Percentiles rank a stretch among this genome's conserved stretches.
phyloP scores from a whole-genome alignment of 2,888 invertebrate genomes.

The Campoplex nolae region DNA sequence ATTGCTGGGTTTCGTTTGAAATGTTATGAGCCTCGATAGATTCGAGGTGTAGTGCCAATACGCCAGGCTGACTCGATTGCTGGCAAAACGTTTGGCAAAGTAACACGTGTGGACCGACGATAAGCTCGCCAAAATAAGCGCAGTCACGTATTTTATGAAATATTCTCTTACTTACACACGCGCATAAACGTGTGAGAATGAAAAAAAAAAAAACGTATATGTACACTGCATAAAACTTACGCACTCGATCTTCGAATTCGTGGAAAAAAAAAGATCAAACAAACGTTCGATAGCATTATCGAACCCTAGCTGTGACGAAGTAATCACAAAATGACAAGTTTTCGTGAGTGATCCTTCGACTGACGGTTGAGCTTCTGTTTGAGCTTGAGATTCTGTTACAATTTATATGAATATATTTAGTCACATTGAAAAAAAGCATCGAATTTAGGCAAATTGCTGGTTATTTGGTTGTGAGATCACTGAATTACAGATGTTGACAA shows the following conservation, averaged over 20 bases:
- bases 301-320: background rate
- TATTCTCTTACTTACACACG: conserved; percentile 67
- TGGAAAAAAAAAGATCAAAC: background rate
- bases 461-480: too few species aligned
- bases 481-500: too few species aligned
- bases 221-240: background rate
- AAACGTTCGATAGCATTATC: too few species aligned
- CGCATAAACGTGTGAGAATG: background rate
- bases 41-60: conserved; percentile 66
- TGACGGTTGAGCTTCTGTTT: background rate
- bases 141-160: conserved; percentile 82
- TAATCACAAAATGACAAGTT: background rate
- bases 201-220: background rate
- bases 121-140: conserved; percentile 80
- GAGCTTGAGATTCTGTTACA: too few species aligned
- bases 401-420: background rate
- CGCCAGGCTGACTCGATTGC: conserved; percentile 45
- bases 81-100: conserved; percentile 68
- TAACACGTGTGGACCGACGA: conserved; percentile 77
- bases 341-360: background rate
- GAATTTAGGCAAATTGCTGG: too few species aligned
- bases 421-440: background rate
- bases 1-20: conserved; percentile 32
- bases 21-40: conserved; percentile 56
- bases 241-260: background rate